phyloP scores from a whole-genome alignment of 1,140 invertebrate genomes.

The Zaprionus taronus region DNA sequence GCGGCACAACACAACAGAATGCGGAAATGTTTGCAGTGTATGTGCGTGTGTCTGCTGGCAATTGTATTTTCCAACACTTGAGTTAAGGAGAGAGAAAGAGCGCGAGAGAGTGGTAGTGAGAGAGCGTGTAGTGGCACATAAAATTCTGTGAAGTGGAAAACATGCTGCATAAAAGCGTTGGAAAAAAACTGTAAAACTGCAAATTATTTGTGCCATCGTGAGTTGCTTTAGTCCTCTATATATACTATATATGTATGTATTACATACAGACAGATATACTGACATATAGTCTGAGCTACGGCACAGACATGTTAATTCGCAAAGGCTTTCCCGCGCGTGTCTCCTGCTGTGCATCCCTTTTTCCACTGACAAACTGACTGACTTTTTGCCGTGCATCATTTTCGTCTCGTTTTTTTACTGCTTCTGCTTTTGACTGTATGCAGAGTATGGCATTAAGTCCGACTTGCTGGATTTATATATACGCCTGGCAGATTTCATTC shows the following conservation, averaged over 20 bases:
- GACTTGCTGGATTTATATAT: conserved; percentile 68
- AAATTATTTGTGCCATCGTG: conserved; percentile 70
- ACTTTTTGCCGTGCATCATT: conserved; percentile 42
- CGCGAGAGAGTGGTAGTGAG: background rate
- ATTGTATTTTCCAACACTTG: conserved; percentile 83
- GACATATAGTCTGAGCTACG: conserved; percentile 11
- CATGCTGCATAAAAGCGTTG: conserved; percentile 73
- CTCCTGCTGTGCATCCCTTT: conserved; percentile 6
- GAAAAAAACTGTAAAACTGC: conserved; percentile 70
- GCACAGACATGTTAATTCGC: conserved; percentile 79
- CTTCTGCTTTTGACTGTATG: conserved; percentile 21
- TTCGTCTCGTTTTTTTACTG: conserved; percentile 25
- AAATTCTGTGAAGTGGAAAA: conserved; percentile 83
- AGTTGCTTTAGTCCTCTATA: conserved; percentile 11
- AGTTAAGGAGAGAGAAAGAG: conserved; percentile 47
- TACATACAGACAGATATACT: background rate
- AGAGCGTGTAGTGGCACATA: conserved; percentile 70
- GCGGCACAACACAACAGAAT: conserved; percentile 62
- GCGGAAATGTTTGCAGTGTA: conserved; percentile 60
- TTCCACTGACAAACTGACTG: conserved; percentile 47
- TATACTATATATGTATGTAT: background rate
- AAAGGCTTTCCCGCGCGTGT: conserved; percentile 9
- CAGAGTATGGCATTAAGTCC: conserved; percentile 73
- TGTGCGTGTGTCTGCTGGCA: conserved; percentile 50
- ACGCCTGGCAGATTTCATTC: conserved; percentile 30